A percentile compares a stretch with the other conserved stretches of the same genome.
Conservation (phyloP, 2,797 vertebrate genomes). For the Eulemur coronatus region DNA sequence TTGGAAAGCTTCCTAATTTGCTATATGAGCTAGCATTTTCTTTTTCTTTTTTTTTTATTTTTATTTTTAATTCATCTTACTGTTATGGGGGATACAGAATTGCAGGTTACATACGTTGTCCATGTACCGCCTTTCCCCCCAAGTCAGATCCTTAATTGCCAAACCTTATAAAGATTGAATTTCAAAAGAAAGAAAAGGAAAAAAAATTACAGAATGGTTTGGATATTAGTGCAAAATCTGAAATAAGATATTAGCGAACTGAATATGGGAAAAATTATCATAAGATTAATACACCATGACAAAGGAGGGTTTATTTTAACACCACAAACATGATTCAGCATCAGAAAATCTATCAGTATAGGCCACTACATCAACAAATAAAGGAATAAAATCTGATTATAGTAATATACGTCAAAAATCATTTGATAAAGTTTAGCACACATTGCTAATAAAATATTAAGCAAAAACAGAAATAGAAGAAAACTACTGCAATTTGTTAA, state of each 20-base stretch:
- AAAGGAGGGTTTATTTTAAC: not conserved
- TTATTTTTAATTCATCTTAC: too few relatives aligned
- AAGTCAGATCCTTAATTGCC: not conserved
- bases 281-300: not conserved
- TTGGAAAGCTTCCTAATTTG: conserved; percentile 40
- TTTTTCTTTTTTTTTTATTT: too few relatives aligned
- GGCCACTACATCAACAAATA: conserved; percentile 17
- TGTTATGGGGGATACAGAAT: too few relatives aligned
- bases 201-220: not conserved
- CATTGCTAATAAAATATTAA: conserved; percentile 46
- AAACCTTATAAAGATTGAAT: conserved; percentile 50
- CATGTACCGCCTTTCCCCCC: too few relatives aligned
- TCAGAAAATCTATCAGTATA: not conserved
- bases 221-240: not conserved
- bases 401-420: conserved; percentile 4
- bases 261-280: not conserved
- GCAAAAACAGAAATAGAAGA: conserved; percentile 48
- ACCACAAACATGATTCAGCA: conserved; percentile 3
- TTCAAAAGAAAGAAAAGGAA: conserved; percentile 26
- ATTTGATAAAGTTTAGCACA: conserved; percentile 41
- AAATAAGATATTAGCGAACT: conserved; percentile 56
- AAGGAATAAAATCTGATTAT: conserved; percentile 12
- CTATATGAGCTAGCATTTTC: conserved; percentile 49
- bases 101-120: too few relatives aligned
- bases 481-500: conserved; percentile 34